These are phyloP conservation scores for Poeciliopsis presidionis DNA, from an alignment of 2,797 vertebrate genomes.

Conservation along the genomic window DNA sequence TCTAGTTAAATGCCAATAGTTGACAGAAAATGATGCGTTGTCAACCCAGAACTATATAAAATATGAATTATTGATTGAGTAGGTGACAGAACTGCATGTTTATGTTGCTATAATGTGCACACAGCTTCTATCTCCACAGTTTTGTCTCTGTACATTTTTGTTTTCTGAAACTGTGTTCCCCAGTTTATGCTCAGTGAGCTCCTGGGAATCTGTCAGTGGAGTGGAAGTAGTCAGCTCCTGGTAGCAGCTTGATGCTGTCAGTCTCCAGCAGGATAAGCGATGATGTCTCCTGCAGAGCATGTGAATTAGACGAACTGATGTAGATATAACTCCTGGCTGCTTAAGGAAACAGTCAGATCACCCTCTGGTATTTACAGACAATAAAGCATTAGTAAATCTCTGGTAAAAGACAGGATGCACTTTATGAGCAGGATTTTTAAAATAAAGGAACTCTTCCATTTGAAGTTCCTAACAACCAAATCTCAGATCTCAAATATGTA, in stretches of 20 bases:
- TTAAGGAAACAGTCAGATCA: constrained; percentile 24
- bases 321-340: constrained; percentile 54
- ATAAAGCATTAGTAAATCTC: not conserved
- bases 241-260: constrained; percentile 48
- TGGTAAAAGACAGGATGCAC: not conserved
- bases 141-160: not conserved
- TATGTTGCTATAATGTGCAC: not conserved
- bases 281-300: constrained; percentile 55
- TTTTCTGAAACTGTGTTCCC: not conserved
- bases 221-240: constrained; percentile 25
- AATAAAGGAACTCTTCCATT: not conserved
- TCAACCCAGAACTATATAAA: not conserved
- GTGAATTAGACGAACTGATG: constrained; percentile 47
- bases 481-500: not conserved
- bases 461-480: not conserved
- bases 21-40: not conserved
- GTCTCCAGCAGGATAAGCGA: constrained; percentile 49
- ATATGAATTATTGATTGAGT: not conserved
- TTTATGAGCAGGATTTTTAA: constrained; percentile 1
- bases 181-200: constrained; percentile 14
- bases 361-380: constrained; percentile 30
- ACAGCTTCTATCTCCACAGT: not conserved
- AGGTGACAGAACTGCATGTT: not conserved
- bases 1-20: not conserved
- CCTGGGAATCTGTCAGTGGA: constrained; percentile 13